phyloP scores from a whole-genome alignment of 2,888 invertebrate genomes.

The Drosophila vallismaia region DNA sequence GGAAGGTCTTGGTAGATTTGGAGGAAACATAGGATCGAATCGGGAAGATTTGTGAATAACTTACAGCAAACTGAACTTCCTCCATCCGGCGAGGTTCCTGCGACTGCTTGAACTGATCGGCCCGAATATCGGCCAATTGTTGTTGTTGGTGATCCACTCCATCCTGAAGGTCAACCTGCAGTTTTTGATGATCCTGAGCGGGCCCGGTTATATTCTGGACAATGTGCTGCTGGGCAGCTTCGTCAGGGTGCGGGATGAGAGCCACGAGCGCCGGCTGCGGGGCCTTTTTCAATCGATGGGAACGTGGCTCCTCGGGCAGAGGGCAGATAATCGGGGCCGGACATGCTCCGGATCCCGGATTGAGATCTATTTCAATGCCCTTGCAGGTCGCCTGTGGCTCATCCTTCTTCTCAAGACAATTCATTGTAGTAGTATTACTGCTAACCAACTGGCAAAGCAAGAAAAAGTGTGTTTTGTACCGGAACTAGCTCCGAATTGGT shows the following conservation, averaged over 20 bases:
- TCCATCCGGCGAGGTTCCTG: slow-evolving; percentile 42
- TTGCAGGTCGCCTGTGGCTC: slow-evolving; percentile 19
- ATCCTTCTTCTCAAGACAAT: slow-evolving; percentile 56
- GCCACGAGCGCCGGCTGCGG: slow-evolving; percentile 37
- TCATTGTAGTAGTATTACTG: slow-evolving; percentile 43
- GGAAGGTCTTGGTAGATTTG: too few relatives aligned
- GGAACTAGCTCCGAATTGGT: background rate
- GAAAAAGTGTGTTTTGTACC: background rate
- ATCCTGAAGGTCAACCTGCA: slow-evolving; percentile 51
- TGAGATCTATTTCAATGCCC: slow-evolving; percentile 46
- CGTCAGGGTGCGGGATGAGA: slow-evolving; percentile 48
- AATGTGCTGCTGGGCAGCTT: slow-evolving; percentile 45
- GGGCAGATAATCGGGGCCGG: slow-evolving; percentile 66
- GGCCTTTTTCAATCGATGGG: slow-evolving; percentile 41
- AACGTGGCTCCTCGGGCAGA: slow-evolving; percentile 50
- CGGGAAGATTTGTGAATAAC: slow-evolving; percentile 6
- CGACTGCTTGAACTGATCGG: slow-evolving; percentile 42
- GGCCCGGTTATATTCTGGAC: slow-evolving; percentile 37
- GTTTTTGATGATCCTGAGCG: slow-evolving; percentile 50
- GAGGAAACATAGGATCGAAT: too few relatives aligned
- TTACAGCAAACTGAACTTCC: slow-evolving; percentile 63
- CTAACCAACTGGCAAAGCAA: background rate
- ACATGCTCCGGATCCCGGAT: slow-evolving; percentile 51
- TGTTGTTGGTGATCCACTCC: slow-evolving; percentile 61
- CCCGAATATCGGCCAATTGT: slow-evolving; percentile 56